phyloP scores from a whole-genome alignment of 2,797 vertebrate species.

The Characodon lateralis region DNA sequence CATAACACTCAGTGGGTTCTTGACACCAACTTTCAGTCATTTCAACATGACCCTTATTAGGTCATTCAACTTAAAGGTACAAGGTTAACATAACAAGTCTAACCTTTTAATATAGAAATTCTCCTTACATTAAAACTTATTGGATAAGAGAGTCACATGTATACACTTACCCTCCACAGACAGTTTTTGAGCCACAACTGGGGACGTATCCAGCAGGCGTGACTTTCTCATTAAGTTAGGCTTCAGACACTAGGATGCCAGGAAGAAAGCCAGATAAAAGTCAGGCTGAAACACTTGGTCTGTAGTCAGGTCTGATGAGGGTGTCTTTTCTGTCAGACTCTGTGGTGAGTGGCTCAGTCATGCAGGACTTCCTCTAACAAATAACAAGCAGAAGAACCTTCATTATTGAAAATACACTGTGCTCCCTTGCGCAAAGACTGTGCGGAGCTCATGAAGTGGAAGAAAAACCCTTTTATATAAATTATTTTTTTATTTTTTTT shows the following conservation, averaged over 20 bases:
- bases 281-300: slow-evolving; percentile 22
- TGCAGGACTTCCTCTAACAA: slow-evolving; percentile 49
- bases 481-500: slow-evolving; percentile 3
- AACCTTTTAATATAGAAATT: background rate
- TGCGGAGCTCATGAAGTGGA: slow-evolving; percentile 8
- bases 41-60: background rate
- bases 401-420: slow-evolving; percentile 36
- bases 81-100: background rate
- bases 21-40: too few relatives aligned
- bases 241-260: slow-evolving; percentile 21
- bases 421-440: slow-evolving; percentile 22
- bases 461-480: background rate
- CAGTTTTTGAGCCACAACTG: background rate
- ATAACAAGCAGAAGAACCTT: slow-evolving; percentile 48
- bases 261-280: slow-evolving; percentile 23
- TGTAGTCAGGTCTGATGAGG: slow-evolving; percentile 19
- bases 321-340: slow-evolving; percentile 37
- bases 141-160: background rate
- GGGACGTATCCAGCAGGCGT: background rate
- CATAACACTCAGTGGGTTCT: too few relatives aligned
- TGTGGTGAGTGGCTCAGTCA: slow-evolving; percentile 59
- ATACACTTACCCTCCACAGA: slow-evolving; percentile 1
- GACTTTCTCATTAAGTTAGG: slow-evolving; percentile 16
- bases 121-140: background rate
- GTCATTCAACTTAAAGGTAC: background rate